Evolutionary conservation across 2,888 invertebrate genomes (phyloP), one percentile per base, ranked within the genome.

Genomic region (Tipula lateralis): DNA sequence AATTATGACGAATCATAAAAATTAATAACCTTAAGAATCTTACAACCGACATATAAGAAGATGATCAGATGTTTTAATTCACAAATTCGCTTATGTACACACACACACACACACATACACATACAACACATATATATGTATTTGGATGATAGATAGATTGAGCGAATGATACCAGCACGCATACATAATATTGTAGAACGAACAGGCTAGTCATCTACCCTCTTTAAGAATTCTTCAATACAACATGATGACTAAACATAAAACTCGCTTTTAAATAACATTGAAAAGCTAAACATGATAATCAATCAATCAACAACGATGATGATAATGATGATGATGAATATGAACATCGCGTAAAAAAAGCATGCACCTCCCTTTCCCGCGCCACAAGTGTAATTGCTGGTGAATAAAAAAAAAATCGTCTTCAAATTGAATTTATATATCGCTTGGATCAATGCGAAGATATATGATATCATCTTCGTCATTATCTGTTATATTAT

Each of bases 1-100:
- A 66, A 66, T 66, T 66, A 66, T 66, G 66, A 66, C 66, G 66
- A 66, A 66, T 66, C 66, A 66, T 66, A 66, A 66, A 66, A 24
- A 24, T 66, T 66, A 66, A 66, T 66, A 66, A 66, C 66, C 12
- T 66, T 66, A 66, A 24, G 66, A 66, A 66, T 66, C 9, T 66
- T 66, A 24, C 66, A 66, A 66, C 24, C 19, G 19, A n/a, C 24
- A 66, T 24, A 66, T 24, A 50, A 50, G 44, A 50, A 16, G 44
- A 50, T 50, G 44, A 66, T 66, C 66, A 66, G 66, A 66, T 66
- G 66, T 66, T 66, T 24, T 24, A 66, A 66, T 66, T 66, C 66
- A 66, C 24, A 66, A 66, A 66, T 24, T 24, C 66, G 44, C n/a
- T 44, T 44, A 6, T 16, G 39, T n/a, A 50, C 16, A 50, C 3